Conservation (phyloP, 2,797 vertebrate species). For the Pipistrellus pipistrellus region DNA sequence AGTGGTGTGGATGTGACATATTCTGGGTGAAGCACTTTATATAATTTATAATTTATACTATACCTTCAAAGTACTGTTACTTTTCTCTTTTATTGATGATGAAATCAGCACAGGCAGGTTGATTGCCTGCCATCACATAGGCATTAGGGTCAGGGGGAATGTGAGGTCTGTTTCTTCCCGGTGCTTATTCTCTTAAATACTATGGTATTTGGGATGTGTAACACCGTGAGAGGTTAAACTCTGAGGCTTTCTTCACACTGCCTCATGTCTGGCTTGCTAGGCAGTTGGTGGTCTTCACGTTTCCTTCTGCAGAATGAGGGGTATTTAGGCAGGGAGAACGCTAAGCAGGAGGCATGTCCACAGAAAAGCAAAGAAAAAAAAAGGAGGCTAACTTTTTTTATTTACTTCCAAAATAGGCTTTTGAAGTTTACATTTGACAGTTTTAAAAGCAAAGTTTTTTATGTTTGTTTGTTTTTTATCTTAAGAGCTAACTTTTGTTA, state of each 20-base stretch:
- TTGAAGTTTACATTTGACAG: constrained; percentile 64
- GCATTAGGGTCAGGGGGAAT: neutral
- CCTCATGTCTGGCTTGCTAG: neutral
- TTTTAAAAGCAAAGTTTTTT: constrained; percentile 59
- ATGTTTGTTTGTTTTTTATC: neutral
- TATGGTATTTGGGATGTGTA: neutral
- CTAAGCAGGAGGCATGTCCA: neutral
- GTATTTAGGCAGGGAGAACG: neutral
- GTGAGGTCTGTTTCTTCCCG: neutral
- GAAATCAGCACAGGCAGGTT: constrained; percentile 15
- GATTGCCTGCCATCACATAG: neutral
- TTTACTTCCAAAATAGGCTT: constrained; percentile 41
- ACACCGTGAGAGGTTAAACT: neutral
- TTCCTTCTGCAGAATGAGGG: neutral
- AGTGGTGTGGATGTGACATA: neutral
- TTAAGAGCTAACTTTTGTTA: constrained; percentile 64
- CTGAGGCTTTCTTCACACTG: neutral
- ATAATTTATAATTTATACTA: neutral
- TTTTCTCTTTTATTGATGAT: neutral
- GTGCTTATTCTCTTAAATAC: neutral
- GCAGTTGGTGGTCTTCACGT: neutral
- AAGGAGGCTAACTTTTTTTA: neutral
- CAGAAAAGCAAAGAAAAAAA: constrained; percentile 26
- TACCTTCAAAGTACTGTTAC: neutral
- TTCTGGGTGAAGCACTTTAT: neutral